These are phyloP conservation scores for Brachyistius frenatus DNA, from an alignment of 2,113 vertebrate species.

Conservation along the genomic window DNA sequence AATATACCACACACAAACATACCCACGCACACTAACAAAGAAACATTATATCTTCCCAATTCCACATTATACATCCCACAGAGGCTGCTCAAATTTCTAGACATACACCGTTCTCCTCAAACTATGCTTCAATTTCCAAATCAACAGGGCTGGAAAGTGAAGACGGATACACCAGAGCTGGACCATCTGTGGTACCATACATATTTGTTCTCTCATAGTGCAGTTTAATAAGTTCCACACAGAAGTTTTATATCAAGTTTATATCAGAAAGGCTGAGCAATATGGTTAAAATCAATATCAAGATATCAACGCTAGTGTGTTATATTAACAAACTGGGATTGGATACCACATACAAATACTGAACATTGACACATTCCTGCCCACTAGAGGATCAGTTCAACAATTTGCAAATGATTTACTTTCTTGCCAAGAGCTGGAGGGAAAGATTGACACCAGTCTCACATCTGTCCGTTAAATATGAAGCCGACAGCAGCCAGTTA, in stretches of 20 bases:
- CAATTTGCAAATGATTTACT: not conserved
- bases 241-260: not conserved
- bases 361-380: not conserved
- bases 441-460: no score
- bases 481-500: no score
- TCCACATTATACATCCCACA: conserved; percentile 59
- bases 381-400: not conserved
- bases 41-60: conserved; percentile 56
- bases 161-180: conserved; percentile 44
- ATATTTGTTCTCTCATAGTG: conserved; percentile 30
- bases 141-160: conserved; percentile 36
- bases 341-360: not conserved
- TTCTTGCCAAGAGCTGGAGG: no score
- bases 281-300: not conserved
- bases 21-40: conserved; percentile 57
- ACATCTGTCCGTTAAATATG: no score
- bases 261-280: not conserved
- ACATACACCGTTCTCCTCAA: conserved; percentile 27
- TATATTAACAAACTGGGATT: not conserved
- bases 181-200: conserved; percentile 26
- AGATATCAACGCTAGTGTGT: not conserved
- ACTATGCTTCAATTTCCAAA: conserved; percentile 55
- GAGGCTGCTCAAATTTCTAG: conserved; percentile 35
- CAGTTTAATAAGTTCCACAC: not conserved
- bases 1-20: conserved; percentile 64